Evolutionary conservation across 2,888 invertebrate species (phyloP).

Genomic region (Apamea epomidion): DNA sequence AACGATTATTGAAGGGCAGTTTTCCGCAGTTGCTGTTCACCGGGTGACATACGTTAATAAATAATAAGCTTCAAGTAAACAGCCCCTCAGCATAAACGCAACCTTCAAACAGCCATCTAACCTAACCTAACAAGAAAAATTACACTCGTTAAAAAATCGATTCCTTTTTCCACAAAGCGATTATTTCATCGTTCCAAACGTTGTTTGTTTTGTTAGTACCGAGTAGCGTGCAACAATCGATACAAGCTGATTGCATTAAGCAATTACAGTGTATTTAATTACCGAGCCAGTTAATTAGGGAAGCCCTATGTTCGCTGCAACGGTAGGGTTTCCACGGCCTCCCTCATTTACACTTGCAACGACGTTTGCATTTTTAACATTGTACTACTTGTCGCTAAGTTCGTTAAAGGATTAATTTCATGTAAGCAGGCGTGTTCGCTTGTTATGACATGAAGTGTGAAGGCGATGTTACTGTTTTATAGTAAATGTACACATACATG

Average conservation of each 20-base stretch:
- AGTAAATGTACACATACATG: neutral
- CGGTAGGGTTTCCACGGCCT: conserved; percentile 84
- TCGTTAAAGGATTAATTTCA: conserved; percentile 71
- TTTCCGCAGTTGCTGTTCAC: neutral
- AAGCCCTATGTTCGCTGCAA: conserved; percentile 82
- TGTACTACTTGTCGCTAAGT: conserved; percentile 69
- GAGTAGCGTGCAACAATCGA: conserved; percentile 68
- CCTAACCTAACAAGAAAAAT: conserved; percentile 51
- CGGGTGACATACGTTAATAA: conserved; percentile 30
- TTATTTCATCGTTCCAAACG: conserved; percentile 57
- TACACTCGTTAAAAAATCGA: conserved; percentile 58
- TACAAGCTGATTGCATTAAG: conserved; percentile 85
- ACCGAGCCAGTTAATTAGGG: conserved; percentile 87
- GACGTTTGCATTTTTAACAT: conserved; percentile 77
- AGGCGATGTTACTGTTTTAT: conserved; percentile 20
- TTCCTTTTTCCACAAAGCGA: conserved; percentile 48
- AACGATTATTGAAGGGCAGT: neutral
- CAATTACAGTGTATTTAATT: conserved; percentile 89
- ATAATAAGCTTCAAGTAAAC: conserved; percentile 15
- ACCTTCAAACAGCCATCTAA: conserved; percentile 25
- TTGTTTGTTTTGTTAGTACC: conserved; percentile 60
- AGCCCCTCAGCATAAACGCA: conserved; percentile 1
- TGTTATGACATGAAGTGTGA: conserved; percentile 58
- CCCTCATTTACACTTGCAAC: conserved; percentile 88
- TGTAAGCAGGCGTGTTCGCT: conserved; percentile 64